Base-by-base conservation (phyloP, 2,797 vertebrate genomes). In the Phrynocephalus forsythii region DNA sequence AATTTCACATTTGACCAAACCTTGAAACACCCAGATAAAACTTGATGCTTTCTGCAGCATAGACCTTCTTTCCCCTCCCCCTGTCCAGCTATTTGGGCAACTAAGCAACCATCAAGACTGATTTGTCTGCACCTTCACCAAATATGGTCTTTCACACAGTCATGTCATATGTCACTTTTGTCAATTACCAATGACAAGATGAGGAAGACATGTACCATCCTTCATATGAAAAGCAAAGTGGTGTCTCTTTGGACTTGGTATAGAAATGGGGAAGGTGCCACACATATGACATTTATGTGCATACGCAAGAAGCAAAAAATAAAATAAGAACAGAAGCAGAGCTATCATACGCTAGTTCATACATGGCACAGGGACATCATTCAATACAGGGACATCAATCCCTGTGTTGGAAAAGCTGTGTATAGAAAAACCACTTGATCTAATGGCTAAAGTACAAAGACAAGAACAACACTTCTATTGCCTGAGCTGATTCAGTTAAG, bases 401-500 rank as follows among this genome's bases (percentile, higher is more conserved):
- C 50, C 56, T 79, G 28, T 22, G 50, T 30, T 84, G 38, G 30
- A 73, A 79, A 84, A 38, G n/a, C 10, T 73, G 28, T 44, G 13
- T 63, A 63, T 50, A 50, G 77, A 50, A 24, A 24, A 33, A 11
- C 28, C 56, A 48, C 71, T 69, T 15, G 52, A 66, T 69, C 26
- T 26, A 22, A 33, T 75, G 69, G 11, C 48, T 38, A 56, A 76
- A 76, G 18, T 75, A 88, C 26, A 85, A 75, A 85, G 69, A n/a
- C 1, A 38, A 9, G 44, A 80, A 63, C 48, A 83, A 26, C 22
- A 26, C 63, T 3, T 2, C 72, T 77, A 79, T 22, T 84, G 52
- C 85, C 89, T 94, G 86, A 92, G 89, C 90, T 93, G 93, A 84
- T 75, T 68, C 76, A 83, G 90, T 91, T 94, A 89, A 83, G 86